phyloP scores from a whole-genome alignment of 2,888 invertebrate species.

The Chaetoderma sp. region DNA sequence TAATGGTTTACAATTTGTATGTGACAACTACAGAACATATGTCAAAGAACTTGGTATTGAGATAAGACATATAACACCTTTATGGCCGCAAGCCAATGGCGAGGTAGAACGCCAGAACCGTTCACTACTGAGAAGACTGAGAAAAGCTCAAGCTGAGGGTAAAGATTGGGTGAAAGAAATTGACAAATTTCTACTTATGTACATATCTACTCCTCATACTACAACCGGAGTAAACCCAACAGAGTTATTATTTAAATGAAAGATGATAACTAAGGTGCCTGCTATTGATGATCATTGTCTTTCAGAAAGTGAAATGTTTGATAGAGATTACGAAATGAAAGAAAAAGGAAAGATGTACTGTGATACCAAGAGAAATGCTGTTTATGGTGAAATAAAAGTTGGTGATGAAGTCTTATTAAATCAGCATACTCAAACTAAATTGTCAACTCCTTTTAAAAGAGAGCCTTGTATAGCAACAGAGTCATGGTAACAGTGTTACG shows the following conservation, averaged over 20 bases:
- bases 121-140: slow-evolving; percentile 33
- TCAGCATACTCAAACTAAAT: slow-evolving; percentile 19
- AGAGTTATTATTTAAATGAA: slow-evolving; percentile 29
- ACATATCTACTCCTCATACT: slow-evolving; percentile 35
- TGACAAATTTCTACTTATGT: slow-evolving; percentile 20
- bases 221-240: slow-evolving; percentile 34
- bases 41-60: slow-evolving; percentile 29
- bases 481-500: no score
- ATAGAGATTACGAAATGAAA: slow-evolving; percentile 19
- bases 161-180: slow-evolving; percentile 24
- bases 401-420: slow-evolving; percentile 28
- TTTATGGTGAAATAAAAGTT: slow-evolving; percentile 1
- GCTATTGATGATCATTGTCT: not conserved
- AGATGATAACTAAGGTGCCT: slow-evolving; percentile 33
- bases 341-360: slow-evolving; percentile 7
- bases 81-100: slow-evolving; percentile 37
- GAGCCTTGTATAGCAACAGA: slow-evolving; percentile 16
- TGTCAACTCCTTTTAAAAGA: slow-evolving; percentile 16
- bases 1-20: slow-evolving; percentile 35
- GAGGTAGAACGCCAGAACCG: slow-evolving; percentile 40
- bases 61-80: slow-evolving; percentile 31
- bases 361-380: slow-evolving; percentile 6
- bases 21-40: slow-evolving; percentile 25
- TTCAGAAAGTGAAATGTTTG: slow-evolving; percentile 9
- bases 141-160: slow-evolving; percentile 30